Base-by-base conservation (phyloP, 2,797 vertebrate genomes). In the Lepus townsendii region DNA sequence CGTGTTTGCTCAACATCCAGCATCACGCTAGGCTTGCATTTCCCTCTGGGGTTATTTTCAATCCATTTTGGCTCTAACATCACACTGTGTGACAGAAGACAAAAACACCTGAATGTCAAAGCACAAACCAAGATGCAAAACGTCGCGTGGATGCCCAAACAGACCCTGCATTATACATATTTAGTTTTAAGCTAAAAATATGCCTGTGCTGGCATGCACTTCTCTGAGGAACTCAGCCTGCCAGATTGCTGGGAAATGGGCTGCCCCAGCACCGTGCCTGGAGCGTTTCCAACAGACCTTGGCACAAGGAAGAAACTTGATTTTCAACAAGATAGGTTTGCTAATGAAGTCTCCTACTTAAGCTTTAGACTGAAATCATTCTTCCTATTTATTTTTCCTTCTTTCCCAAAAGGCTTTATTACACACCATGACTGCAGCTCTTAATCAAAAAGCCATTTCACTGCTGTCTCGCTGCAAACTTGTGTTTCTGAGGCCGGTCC, bases 21-120 rank as follows among this genome's bases (percentile, higher is more conserved):
- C 26, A 19, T 22, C 24, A 2, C 24, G 2, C 35, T 57, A 38
- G 3, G 47, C 10, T 63, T 52, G 57, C 57, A 14, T 35, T 77
- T 77, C 77, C 65, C 90, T 32, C 13, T 5, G 6, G 4, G 13
- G n/a, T 69, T 60, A 83, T 69, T 88, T 93, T 69, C 68, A 80
- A 62, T 75, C 62, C 42, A 20, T 62, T 38, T 86, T 26, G 85
- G 86, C 63, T 90, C 83, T 32, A 57, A 50, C 26, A 35, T 38
- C 73, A 50, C 22, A 30, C 20, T 7, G 54, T 66, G 35, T 75
- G 54, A 62, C 2, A 27, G 17, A 82, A 85, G 83, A 88, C 92
- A 83, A n/a, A 92, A 93, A 57, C 20, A 57, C 54, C 47, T 82
- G 69, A 78, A 85, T 88, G 75, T 75, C 87, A 95, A 63, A 80